Conservation (phyloP, 2,888 invertebrate genomes). For the Linhomoeus sp. region DNA sequence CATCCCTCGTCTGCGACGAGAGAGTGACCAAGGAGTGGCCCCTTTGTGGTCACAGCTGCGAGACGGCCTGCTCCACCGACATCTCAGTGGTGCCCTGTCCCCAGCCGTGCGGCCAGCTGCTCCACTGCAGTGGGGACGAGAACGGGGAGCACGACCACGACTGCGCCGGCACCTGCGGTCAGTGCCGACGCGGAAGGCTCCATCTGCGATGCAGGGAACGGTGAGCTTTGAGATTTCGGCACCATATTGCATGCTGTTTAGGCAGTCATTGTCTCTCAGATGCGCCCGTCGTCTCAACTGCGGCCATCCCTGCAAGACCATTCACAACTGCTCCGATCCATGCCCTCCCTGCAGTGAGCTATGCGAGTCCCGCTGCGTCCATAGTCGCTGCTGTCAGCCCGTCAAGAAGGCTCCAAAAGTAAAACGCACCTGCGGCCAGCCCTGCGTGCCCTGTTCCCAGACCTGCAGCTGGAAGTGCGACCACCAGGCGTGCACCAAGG, state of each 20-base stretch:
- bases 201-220: no score
- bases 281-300: slow-evolving; percentile 43
- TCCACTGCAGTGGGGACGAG: no score
- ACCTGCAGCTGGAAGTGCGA: slow-evolving; percentile 27
- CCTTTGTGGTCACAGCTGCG: slow-evolving; percentile 5
- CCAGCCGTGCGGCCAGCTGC: no score
- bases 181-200: no score
- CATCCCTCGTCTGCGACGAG: slow-evolving; percentile 1
- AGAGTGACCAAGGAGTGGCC: neutral
- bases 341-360: slow-evolving; percentile 29
- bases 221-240: no score
- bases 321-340: slow-evolving; percentile 14
- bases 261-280: neutral
- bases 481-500: slow-evolving; percentile 9
- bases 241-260: no score
- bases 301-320: slow-evolving; percentile 38
- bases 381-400: slow-evolving; percentile 32
- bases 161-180: no score
- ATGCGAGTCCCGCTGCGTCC: slow-evolving; percentile 35
- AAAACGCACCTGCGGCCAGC: slow-evolving; percentile 11
- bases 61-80: neutral
- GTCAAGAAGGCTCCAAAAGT: neutral
- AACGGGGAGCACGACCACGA: no score
- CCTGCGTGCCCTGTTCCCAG: slow-evolving; percentile 26
- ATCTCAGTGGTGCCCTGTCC: no score